phyloP scores from a whole-genome alignment of 1,140 invertebrate species.

The Drosophila nebulosa region DNA sequence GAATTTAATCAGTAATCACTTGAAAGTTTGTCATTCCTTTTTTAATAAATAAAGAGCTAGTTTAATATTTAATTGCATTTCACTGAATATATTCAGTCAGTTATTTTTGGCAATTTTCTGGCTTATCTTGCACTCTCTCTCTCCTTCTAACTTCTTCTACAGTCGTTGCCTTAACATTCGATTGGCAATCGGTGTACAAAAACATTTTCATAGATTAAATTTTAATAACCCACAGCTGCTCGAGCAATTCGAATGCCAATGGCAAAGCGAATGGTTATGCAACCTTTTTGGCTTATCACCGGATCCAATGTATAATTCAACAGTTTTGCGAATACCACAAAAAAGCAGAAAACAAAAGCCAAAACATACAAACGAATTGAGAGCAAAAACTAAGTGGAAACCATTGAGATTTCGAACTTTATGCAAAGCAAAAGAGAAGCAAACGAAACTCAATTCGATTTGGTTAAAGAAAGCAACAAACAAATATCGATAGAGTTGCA shows the following conservation, averaged over 20 bases:
- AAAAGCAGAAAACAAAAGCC: constrained; percentile 34
- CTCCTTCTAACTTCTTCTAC: constrained; percentile 11
- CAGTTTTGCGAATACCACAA: constrained; percentile 41
- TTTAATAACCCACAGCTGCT: constrained; percentile 49
- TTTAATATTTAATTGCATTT: not conserved
- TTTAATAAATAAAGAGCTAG: not conserved
- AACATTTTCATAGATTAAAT: constrained; percentile 57
- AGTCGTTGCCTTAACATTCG: not conserved
- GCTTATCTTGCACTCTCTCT: not conserved
- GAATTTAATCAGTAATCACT: not conserved
- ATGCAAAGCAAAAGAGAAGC: constrained; percentile 4
- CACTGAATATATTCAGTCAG: not conserved
- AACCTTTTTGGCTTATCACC: constrained; percentile 58
- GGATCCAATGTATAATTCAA: constrained; percentile 60
- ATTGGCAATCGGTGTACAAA: constrained; percentile 23
- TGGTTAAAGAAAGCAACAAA: constrained; percentile 38
- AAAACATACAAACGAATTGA: constrained; percentile 3
- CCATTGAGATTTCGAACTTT: constrained; percentile 38
- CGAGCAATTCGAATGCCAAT: constrained; percentile 28
- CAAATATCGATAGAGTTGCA: constrained; percentile 20
- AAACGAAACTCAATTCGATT: constrained; percentile 37
- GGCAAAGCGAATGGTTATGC: constrained; percentile 26
- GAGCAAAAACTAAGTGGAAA: no score
- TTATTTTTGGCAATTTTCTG: not conserved
- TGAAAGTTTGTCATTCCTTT: not conserved